Evolutionary conservation across 1,140 invertebrate species (phyloP).

Genomic region (Lethrus apterus): DNA sequence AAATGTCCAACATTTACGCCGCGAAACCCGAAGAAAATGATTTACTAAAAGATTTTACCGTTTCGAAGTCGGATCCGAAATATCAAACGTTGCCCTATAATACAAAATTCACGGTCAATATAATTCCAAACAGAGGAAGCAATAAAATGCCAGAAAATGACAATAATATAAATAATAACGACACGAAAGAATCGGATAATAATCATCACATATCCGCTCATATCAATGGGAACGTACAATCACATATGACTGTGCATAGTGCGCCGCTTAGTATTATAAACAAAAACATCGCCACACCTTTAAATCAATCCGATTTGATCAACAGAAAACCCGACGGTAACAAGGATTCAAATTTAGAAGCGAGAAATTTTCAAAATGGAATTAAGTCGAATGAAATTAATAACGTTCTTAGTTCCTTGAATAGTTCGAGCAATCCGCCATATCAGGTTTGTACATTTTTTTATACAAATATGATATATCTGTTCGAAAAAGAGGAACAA

Average conservation of each 20-base stretch:
- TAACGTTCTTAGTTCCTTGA: background rate
- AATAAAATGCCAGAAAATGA: constrained; percentile 31
- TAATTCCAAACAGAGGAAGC: constrained; percentile 40
- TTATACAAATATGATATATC: constrained; percentile 7
- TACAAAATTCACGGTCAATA: constrained; percentile 67
- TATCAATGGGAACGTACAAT: constrained; percentile 28
- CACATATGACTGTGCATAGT: constrained; percentile 55
- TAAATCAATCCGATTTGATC: constrained; percentile 46
- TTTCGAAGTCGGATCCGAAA: constrained; percentile 85
- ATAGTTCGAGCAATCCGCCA: constrained; percentile 15
- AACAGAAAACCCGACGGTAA: constrained; percentile 21
- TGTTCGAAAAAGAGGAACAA: no score
- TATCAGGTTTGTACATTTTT: constrained; percentile 25
- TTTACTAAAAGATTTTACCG: constrained; percentile 40
- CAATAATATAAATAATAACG: constrained; percentile 38
- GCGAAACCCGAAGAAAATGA: constrained; percentile 30
- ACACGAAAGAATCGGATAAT: constrained; percentile 35
- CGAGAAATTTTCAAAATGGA: constrained; percentile 3
- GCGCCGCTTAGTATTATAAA: constrained; percentile 58
- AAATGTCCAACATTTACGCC: constrained; percentile 23
- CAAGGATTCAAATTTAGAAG: background rate
- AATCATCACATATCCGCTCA: constrained; percentile 27
- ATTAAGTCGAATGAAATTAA: no score
- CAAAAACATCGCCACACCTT: constrained; percentile 54
- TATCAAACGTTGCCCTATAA: constrained; percentile 90